A percentile compares a stretch with the other conserved stretches of the same genome.
Evolutionary conservation across 2,797 vertebrate species (phyloP).

Genomic region (Galago senegalensis): DNA sequence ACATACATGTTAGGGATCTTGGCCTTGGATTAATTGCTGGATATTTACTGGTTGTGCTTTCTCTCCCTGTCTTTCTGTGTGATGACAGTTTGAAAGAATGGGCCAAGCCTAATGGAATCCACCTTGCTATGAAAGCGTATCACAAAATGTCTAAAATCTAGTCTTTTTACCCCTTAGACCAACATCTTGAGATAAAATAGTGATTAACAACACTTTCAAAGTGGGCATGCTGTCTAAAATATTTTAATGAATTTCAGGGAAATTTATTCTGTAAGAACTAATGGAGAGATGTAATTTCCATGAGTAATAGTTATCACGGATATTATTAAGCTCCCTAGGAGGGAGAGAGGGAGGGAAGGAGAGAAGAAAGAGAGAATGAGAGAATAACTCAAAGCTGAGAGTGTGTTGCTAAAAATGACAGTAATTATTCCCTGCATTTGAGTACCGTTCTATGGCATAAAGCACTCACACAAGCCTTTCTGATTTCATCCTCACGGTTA

Average conservation of each 20-base stretch:
- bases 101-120: background rate
- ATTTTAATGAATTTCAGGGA: slow-evolving; percentile 52
- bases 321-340: slow-evolving; percentile 33
- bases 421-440: background rate
- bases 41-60: background rate
- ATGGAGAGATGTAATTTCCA: slow-evolving; percentile 66
- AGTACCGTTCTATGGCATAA: background rate
- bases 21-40: background rate
- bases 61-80: background rate
- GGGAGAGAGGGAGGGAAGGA: background rate
- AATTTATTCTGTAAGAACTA: slow-evolving; percentile 65
- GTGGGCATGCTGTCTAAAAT: slow-evolving; percentile 50
- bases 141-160: background rate
- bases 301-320: slow-evolving; percentile 43
- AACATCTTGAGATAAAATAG: slow-evolving; percentile 64
- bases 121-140: background rate
- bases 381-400: background rate
- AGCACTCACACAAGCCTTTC: background rate
- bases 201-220: slow-evolving; percentile 64
- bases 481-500: background rate
- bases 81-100: slow-evolving; percentile 12
- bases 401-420: background rate
- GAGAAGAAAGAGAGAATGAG: background rate
- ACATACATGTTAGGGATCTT: background rate
- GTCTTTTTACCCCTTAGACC: background rate